Percentiles rank a stretch among this genome's conserved stretches.
These are phyloP conservation scores for Pomacea maculata DNA, from an alignment of 1,140 invertebrate genomes.

Conservation along the genomic window DNA sequence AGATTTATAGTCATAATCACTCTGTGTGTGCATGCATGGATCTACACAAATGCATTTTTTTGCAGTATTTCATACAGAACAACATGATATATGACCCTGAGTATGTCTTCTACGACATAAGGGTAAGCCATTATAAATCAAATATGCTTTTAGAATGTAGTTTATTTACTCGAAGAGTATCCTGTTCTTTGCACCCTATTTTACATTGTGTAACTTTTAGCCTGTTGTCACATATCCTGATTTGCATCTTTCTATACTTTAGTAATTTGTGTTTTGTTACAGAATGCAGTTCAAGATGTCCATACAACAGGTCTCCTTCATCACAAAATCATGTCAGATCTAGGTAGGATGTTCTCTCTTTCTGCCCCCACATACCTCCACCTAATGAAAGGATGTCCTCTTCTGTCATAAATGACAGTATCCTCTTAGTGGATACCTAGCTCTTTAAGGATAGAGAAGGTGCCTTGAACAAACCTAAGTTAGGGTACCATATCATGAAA, in stretches of 20 bases:
- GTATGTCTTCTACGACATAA: constrained; percentile 94
- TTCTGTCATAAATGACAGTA: no score
- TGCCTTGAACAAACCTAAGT: no score
- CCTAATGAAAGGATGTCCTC: no score
- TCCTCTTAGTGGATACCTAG: no score
- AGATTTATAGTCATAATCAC: no score
- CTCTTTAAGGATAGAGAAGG: no score
- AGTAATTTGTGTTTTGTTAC: constrained; percentile 50
- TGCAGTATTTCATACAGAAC: constrained; percentile 83
- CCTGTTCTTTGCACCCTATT: no score
- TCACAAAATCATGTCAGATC: constrained; percentile 79
- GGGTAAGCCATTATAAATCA: constrained; percentile 71
- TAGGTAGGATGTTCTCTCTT: constrained; percentile 46
- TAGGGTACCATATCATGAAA: no score
- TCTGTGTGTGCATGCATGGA: no score
- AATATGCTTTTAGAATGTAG: background rate
- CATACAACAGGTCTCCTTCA: constrained; percentile 88
- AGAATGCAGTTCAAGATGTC: constrained; percentile 88
- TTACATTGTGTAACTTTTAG: no score
- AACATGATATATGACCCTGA: constrained; percentile 94
- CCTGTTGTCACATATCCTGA: no score
- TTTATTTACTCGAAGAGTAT: background rate
- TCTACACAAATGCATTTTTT: constrained; percentile 11
- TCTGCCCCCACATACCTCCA: no score
- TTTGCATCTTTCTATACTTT: constrained; percentile 15